phyloP scores from a whole-genome alignment of 2,113 vertebrate species.

The Brachyistius frenatus region DNA sequence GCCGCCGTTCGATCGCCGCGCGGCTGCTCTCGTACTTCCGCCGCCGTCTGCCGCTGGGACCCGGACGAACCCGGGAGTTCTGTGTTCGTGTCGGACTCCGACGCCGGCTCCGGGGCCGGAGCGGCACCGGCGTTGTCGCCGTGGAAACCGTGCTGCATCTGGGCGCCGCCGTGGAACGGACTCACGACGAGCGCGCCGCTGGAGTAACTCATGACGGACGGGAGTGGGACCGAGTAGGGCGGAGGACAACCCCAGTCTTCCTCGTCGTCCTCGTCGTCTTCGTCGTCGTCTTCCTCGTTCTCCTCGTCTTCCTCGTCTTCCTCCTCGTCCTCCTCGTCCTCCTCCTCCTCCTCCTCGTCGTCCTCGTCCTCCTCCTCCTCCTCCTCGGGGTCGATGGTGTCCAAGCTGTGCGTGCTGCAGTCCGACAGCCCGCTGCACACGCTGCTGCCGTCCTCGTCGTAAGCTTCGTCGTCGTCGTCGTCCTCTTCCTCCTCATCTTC shows the following conservation, averaged over 20 bases:
- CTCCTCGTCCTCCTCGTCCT: constrained; percentile 82
- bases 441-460: constrained; percentile 91
- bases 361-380: constrained; percentile 90
- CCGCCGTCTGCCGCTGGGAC: constrained; percentile 8
- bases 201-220: constrained; percentile 91
- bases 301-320: constrained; percentile 88
- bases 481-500: constrained; percentile 79
- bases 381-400: constrained; percentile 90
- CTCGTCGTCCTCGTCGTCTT: constrained; percentile 88
- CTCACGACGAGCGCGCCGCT: constrained; percentile 86
- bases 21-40: constrained; percentile 3
- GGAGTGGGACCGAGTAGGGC: constrained; percentile 85
- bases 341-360: constrained; percentile 79
- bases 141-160: constrained; percentile 78
- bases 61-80: constrained; percentile 23
- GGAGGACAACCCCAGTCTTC: constrained; percentile 83
- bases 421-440: constrained; percentile 94
- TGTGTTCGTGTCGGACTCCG: constrained; percentile 73
- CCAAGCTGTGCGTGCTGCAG: constrained; percentile 94
- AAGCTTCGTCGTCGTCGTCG: constrained; percentile 83
- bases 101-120: constrained; percentile 11
- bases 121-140: no score
- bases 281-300: constrained; percentile 87
- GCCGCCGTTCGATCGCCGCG: constrained; percentile 1
- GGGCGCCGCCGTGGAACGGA: constrained; percentile 86